Base-by-base conservation (phyloP, 2,888 invertebrate genomes). In the Napeogenes inachia region DNA sequence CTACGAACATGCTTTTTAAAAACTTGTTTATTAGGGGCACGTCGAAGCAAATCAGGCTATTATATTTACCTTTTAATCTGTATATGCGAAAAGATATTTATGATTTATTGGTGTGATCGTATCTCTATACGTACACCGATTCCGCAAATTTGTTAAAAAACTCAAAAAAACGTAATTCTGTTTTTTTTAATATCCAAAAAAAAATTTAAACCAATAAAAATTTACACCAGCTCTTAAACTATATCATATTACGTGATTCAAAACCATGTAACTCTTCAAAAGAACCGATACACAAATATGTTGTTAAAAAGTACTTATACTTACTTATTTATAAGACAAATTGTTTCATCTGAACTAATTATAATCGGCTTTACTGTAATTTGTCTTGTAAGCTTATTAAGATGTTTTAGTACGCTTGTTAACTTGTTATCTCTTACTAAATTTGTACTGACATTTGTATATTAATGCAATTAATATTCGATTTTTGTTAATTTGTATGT, bases 361-460 rank as follows among this genome's bases (percentile, higher is more conserved):
- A 30, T 50, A 50, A 50, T 50, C 50, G 30, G 4, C 50, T 50
- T 21, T 50, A 30, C 50, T 8, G 50, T 50, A 50, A 50, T 50
- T 50, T 50, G 50, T 50, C 50, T n/a, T 8, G 4, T 50, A 50
- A 50, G 50, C 50, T 50, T 21, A 50, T 50, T 50, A 50, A 30
- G n/a, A 47, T n/a, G 50, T 30, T 5, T 30, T 21, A 50, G 30
- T 50, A 50, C 50, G 50, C 50, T 50, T 50, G 50, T 50, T 50
- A 50, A 50, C 30, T 30, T 6, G 50, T 30, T 21, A 21, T 21
- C 21, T 21, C 21, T 21, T 21, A 21, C 21, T 21, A 50, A 50
- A 10, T 50, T 30, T 30, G 50, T 50, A 30, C 50, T 50, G 50
- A 50, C 50, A 50, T 50, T 50, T 50, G 50, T 50, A 50, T 50